These are phyloP conservation scores for Aselliscus stoliczkanus DNA, from an alignment of 2,797 vertebrate genomes.

Conservation along the genomic window DNA sequence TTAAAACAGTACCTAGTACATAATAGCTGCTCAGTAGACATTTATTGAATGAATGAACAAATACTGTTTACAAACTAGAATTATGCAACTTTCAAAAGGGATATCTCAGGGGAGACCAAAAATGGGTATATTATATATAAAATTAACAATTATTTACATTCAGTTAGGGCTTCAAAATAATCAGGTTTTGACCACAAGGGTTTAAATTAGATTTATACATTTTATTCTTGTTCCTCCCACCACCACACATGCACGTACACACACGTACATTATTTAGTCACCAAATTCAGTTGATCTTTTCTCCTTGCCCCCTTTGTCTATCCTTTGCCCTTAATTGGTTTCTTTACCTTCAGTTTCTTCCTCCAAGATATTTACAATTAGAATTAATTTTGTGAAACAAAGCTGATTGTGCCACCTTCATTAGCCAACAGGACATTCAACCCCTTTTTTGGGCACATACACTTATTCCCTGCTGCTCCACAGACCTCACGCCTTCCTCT, in stretches of 20 bases:
- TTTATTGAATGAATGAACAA: neutral
- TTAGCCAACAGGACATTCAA: neutral
- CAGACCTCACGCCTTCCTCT: neutral
- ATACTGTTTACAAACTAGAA: neutral
- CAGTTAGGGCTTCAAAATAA: neutral
- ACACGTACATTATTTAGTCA: neutral
- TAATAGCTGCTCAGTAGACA: neutral
- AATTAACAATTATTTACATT: neutral
- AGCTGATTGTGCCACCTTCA: constrained; percentile 17
- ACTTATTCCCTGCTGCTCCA: neutral
- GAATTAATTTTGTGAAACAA: constrained; percentile 30
- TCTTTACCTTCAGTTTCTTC: constrained; percentile 40
- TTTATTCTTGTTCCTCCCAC: neutral
- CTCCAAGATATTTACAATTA: neutral
- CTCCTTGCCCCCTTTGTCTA: neutral
- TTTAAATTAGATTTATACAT: neutral
- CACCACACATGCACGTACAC: neutral
- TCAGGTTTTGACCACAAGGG: neutral
- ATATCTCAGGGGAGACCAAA: neutral
- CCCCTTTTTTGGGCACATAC: neutral
- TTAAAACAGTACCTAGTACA: neutral
- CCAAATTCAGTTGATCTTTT: neutral
- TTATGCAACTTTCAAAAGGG: neutral
- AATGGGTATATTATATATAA: neutral
- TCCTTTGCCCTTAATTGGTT: neutral